Evolutionary conservation across 2,113 vertebrate genomes (phyloP).

Genomic region (Candoia aspera): DNA sequence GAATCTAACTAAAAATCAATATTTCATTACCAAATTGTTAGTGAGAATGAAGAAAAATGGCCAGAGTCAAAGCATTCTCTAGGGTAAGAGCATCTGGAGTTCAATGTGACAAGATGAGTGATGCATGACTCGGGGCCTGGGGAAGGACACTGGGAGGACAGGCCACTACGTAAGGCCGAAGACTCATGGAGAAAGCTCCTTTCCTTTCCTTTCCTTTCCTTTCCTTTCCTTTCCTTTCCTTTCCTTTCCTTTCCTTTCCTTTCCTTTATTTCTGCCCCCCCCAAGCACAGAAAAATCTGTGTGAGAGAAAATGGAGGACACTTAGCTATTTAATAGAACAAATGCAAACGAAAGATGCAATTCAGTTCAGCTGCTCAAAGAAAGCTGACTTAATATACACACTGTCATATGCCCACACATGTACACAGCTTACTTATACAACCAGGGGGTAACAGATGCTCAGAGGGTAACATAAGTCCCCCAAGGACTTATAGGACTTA

Average conservation of each 20-base stretch:
- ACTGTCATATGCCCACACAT: conserved; percentile 24
- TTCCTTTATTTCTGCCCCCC: conserved; percentile 29
- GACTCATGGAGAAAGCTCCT: conserved; percentile 69
- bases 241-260: background rate
- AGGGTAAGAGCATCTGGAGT: conserved; percentile 99
- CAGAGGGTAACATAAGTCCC: background rate
- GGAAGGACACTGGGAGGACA: conserved; percentile 96
- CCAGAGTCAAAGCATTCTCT: conserved; percentile 91
- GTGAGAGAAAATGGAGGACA: conserved; percentile 45
- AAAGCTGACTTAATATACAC: background rate
- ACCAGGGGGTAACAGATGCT: conserved; percentile 2
- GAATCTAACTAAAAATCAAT: conserved; percentile 99
- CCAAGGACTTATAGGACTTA: no score
- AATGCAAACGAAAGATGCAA: conserved; percentile 59
- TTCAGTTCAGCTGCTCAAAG: conserved; percentile 35
- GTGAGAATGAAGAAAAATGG: conserved; percentile 99
- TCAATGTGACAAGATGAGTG: conserved; percentile 99
- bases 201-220: background rate
- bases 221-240: no score
- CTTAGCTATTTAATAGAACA: conserved; percentile 43
- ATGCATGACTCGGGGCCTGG: conserved; percentile 92
- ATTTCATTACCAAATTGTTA: conserved; percentile 99
- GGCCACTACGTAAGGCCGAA: conserved; percentile 84
- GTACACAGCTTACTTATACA: conserved; percentile 21
- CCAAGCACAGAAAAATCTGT: conserved; percentile 51